Evolutionary conservation across 2,797 vertebrate species (phyloP), one percentile per base, ranked within the genome.

Genomic region (Phrynocephalus guinanensis): DNA sequence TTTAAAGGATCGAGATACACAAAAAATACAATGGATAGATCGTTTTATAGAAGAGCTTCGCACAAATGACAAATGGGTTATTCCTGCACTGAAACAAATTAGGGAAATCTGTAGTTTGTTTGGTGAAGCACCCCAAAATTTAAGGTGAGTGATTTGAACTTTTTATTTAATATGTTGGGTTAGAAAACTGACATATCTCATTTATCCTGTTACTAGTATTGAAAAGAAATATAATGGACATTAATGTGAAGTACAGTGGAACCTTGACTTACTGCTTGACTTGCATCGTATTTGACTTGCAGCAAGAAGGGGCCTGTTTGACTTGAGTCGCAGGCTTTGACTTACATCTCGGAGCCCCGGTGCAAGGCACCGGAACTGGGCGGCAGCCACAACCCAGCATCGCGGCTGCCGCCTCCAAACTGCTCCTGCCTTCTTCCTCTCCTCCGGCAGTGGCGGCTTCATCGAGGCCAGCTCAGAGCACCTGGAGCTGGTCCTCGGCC

Each of bases 11-110:
- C 96, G 99, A 95, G 99, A 99, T 94, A 99, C 99, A 1, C 99
- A 99, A 87, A 99, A 99, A 97, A 99, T 99, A 93, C 99, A 99
- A 90, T 99, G 99, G 99, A 99, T 99, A 94, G 99, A 99, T 96
- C 98, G 98, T 86, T 99, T 99, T 96, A 99, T 99, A 97, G 99
- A 99, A 97, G 99, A 99, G 91, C 97, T 99, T 95, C 98, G 99
- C 95, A 99, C 99, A 95, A 99, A 99, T 95, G 99, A 99, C 95
- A 99, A 99, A 95, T 99, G 99, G 99, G 99, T 99, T 91, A 99
- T 99, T 93, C 99, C 99, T 91, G 99, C 99, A 90, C 95, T 99
- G 95, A 99, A 99, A 96, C 99, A 99, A 95, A 99, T 99, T 92
- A 97, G 99, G 96, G 99, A 99, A 97, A 99, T 99, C 94, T 99